A percentile compares a stretch with the other conserved stretches of the same genome.
Conservation (phyloP, 2,113 vertebrate species). For the Seriola quinqueradiata region DNA sequence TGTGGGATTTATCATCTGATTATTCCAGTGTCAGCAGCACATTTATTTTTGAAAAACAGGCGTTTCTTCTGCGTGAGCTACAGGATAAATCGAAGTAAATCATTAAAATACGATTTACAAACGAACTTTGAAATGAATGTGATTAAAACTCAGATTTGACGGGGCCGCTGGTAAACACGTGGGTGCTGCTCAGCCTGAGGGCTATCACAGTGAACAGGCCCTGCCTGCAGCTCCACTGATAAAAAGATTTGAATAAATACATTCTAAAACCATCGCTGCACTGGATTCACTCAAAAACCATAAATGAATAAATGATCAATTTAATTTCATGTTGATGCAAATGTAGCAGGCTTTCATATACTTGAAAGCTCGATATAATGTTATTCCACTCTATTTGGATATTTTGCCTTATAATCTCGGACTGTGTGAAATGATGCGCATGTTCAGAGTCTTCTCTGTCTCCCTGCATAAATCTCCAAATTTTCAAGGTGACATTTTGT, state of each 20-base stretch:
- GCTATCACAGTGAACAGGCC: slow-evolving; percentile 66
- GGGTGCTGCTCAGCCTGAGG: slow-evolving; percentile 38
- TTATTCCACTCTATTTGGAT: background rate
- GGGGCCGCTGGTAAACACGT: slow-evolving; percentile 53
- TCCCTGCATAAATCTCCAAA: background rate
- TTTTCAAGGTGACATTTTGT: slow-evolving; percentile 75
- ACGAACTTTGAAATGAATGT: background rate
- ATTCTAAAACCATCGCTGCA: slow-evolving; percentile 10
- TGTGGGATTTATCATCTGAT: background rate
- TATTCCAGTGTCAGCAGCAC: background rate
- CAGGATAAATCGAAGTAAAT: background rate
- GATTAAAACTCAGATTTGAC: slow-evolving; percentile 45
- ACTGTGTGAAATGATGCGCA: background rate
- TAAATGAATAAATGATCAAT: background rate
- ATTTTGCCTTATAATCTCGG: background rate
- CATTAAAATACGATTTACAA: background rate
- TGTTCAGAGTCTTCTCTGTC: fast-evolving
- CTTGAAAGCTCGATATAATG: background rate
- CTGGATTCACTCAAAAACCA: background rate
- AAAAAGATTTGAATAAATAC: slow-evolving; percentile 78
- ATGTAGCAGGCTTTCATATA: background rate
- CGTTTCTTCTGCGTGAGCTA: background rate
- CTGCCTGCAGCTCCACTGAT: slow-evolving; percentile 68
- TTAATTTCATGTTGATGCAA: background rate
- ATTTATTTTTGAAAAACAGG: slow-evolving; percentile 8